Percentiles rank a stretch among this genome's conserved stretches.
These are phyloP conservation scores for Pachycephus smyrnensis DNA, from an alignment of 2,888 invertebrate species.

Conservation along the genomic window DNA sequence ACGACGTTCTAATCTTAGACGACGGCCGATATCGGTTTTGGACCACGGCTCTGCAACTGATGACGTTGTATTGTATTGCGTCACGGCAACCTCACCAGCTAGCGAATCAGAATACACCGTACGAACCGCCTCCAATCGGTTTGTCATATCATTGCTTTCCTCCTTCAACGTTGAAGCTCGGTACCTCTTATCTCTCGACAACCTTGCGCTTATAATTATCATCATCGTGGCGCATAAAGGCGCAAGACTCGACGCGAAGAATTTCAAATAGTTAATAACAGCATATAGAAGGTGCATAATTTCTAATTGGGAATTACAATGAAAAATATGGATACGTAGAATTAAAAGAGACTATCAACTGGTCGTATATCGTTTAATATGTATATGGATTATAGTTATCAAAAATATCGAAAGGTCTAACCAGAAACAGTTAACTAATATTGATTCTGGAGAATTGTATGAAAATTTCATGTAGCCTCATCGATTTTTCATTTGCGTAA, in stretches of 20 bases:
- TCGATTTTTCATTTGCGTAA: no score
- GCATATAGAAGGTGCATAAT: neutral
- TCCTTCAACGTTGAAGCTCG: neutral
- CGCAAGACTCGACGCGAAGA: neutral
- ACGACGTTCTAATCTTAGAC: conserved; percentile 26
- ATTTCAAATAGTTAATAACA: neutral
- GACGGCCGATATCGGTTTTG: neutral
- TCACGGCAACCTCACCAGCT: neutral
- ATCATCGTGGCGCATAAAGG: neutral
- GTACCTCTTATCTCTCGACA: neutral
- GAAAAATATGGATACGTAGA: neutral
- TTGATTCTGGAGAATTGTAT: no score
- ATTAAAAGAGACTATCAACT: neutral
- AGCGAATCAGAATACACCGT: neutral
- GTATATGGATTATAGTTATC: neutral
- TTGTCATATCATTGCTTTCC: neutral
- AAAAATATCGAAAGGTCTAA: no score
- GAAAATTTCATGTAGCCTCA: no score
- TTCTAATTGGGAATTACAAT: neutral
- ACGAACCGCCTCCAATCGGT: neutral
- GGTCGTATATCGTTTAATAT: neutral
- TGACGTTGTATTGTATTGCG: neutral
- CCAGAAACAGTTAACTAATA: no score
- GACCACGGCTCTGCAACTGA: neutral
- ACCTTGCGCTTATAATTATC: neutral